These are phyloP conservation scores for Cylloceria caligata DNA, from an alignment of 2,888 invertebrate species.

Conservation along the genomic window DNA sequence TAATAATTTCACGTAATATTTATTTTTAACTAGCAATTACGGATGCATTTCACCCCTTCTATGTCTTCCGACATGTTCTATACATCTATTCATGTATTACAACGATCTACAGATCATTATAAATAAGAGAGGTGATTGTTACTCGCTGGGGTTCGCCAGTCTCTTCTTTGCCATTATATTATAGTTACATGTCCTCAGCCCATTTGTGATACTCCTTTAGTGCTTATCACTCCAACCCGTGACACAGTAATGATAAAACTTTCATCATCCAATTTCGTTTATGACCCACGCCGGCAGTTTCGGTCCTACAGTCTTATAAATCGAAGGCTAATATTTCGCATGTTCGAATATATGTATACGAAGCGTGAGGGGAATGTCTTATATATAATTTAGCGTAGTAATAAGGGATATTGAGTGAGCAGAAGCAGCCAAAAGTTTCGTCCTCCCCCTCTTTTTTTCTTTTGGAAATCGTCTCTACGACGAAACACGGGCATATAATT, in stretches of 20 bases:
- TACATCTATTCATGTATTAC: too few relatives aligned
- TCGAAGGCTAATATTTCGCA: slow-evolving; percentile 43
- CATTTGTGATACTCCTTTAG: slow-evolving; percentile 9
- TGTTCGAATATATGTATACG: slow-evolving; percentile 32
- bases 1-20: too few relatives aligned
- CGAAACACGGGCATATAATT: slow-evolving; percentile 34
- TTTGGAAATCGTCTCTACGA: not conserved
- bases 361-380: slow-evolving; percentile 1
- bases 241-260: slow-evolving; percentile 48
- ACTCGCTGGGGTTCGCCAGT: not conserved
- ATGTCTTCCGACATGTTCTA: too few relatives aligned
- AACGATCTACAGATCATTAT: not conserved
- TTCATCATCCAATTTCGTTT: slow-evolving; percentile 51
- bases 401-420: slow-evolving; percentile 32
- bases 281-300: slow-evolving; percentile 22
- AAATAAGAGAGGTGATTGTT: not conserved
- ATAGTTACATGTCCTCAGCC: not conserved
- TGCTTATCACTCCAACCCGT: slow-evolving; percentile 11
- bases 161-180: not conserved
- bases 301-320: slow-evolving; percentile 20
- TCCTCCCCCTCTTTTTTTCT: slow-evolving; percentile 9
- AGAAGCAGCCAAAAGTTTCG: slow-evolving; percentile 21
- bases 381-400: slow-evolving; percentile 23
- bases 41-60: too few relatives aligned
- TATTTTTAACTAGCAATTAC: too few relatives aligned